Base-by-base conservation (phyloP, 2,113 vertebrate genomes). In the Lethenteron reissneri region DNA sequence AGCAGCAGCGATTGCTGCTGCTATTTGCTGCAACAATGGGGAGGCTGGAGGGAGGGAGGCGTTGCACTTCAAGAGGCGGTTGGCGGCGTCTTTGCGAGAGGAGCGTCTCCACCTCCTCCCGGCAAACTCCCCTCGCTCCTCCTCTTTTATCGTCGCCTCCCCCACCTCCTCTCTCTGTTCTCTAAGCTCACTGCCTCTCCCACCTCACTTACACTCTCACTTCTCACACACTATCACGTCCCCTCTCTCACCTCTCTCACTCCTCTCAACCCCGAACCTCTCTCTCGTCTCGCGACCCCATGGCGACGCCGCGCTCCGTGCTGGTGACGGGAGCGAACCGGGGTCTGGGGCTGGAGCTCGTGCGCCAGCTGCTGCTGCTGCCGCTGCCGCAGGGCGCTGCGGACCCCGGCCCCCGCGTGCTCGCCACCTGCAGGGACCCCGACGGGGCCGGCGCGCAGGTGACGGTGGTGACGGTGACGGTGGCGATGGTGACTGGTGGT, bases 281-380 rank as follows among this genome's bases (percentile, higher is more conserved):
- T 64, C 17, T 64, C 60, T 17, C 60, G 14, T 17, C 60, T 17
- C 60, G 14, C 60, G 14, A 64, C 60, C 60, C 62, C 9, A 68
- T 68, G 62, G 62, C 21, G 9, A 21, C 62, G 11, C 21, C 21
- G 15, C 15, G 62, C 21, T 68, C 62, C 15, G 77, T 80, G 70
- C 71, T 81, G 70, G 75, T 82, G 70, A 83, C 78, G 1, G 80
- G 80, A 8, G 75, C 76, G 72, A 82, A 81, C 75, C 77, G 77
- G 2, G 80, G 78, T 12, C 76, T 81, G 41, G 81, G 81, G 10
- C 76, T 80, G 56, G 79, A 80, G 75, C 69, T 81, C 70, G 76
- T 80, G 2, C 73, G 57, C 19, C 78, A 82, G 76, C 71, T 82
- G 56, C 73, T 76, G 56, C 74, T 68, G 57, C 57, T 71, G 0